Evolutionary conservation across 1,140 invertebrate genomes (phyloP), one percentile per base, ranked within the genome.

Genomic region (Drosophila subpulchrella): DNA sequence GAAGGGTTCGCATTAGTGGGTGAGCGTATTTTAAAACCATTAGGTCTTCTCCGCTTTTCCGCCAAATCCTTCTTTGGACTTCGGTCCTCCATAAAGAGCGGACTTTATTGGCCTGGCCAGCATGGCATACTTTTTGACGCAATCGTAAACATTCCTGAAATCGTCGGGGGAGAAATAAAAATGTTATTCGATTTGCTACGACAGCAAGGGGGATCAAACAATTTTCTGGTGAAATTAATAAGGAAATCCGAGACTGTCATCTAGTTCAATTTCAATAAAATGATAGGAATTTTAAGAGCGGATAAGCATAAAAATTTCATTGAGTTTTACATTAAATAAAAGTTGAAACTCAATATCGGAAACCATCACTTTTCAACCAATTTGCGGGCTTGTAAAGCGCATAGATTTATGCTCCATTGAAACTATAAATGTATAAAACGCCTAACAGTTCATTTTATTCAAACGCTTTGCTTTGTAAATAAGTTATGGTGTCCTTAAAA

Each of bases 1-100:
- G 44, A 67, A 50, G 78, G 68, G 80, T 57, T 67, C 38, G 66
- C 66, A 78, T 78, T 81, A 86, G 78, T 48, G 63, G 57, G 48
- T 54, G 63, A 59, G 68, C 57, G 71, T 66, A 78, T 76, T 76
- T 41, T 68, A 55, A 55, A 60, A 36, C 63, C 61, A 75, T 75
- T 66, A 55, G 44, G 46, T 32, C 7, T 10, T 17, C 0, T 30
- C 15, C 20, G 57, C 24, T 17, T 12, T 32, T 34, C 55, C 6
- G 6, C 10, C 55, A 41, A 68, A 68, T 66, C 60, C 60, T 68
- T 32, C 32, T n/a, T 30, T 27, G 38, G 53, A 32, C 30, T 30
- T 6, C 8, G 15, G 34, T 5, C 47, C 38, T 6, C 65, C 61
- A 68, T 68, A 68, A 68, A 68, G 20, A 51, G 32, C 41, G 32